A percentile compares a stretch with the other conserved stretches of the same genome.
These are phyloP conservation scores for Drosophila erecta DNA, from an alignment of 1,140 invertebrate genomes.

Conservation along the genomic window DNA sequence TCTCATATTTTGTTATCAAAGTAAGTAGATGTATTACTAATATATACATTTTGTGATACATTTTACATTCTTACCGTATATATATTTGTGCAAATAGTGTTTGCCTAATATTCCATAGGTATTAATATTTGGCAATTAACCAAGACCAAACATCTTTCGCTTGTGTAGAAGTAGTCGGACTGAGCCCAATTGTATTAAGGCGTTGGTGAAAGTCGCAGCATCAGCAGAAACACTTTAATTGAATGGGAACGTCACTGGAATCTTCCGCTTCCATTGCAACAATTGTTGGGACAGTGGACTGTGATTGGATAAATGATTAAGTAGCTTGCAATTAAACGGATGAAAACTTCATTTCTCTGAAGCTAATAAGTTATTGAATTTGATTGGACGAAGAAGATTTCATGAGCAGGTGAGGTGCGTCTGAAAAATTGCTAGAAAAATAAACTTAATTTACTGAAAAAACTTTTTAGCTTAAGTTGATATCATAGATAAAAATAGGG, in stretches of 20 bases:
- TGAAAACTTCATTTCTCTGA: constrained; percentile 3
- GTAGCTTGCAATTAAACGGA: constrained; percentile 38
- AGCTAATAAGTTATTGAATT: constrained; percentile 21
- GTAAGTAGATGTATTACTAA: too few relatives aligned
- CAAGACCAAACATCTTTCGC: background rate
- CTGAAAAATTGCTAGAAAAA: background rate
- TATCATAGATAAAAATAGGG: too few relatives aligned
- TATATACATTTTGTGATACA: too few relatives aligned
- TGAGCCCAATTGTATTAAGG: constrained; percentile 53
- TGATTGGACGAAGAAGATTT: background rate
- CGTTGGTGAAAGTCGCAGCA: constrained; percentile 29
- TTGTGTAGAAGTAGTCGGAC: constrained; percentile 5
- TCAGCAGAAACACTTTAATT: constrained; percentile 63
- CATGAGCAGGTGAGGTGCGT: background rate
- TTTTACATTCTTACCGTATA: too few relatives aligned
- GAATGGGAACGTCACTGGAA: constrained; percentile 30
- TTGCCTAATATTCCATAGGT: background rate
- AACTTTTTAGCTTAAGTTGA: background rate
- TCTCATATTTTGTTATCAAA: background rate
- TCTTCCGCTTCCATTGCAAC: background rate
- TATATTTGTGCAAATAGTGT: background rate
- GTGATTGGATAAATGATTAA: constrained; percentile 68
- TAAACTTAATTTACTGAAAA: background rate
- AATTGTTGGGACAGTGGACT: constrained; percentile 29
- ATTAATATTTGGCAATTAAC: background rate